Evolutionary conservation across 2,113 vertebrate species (phyloP).

Genomic region (Halcyon malimbica): DNA sequence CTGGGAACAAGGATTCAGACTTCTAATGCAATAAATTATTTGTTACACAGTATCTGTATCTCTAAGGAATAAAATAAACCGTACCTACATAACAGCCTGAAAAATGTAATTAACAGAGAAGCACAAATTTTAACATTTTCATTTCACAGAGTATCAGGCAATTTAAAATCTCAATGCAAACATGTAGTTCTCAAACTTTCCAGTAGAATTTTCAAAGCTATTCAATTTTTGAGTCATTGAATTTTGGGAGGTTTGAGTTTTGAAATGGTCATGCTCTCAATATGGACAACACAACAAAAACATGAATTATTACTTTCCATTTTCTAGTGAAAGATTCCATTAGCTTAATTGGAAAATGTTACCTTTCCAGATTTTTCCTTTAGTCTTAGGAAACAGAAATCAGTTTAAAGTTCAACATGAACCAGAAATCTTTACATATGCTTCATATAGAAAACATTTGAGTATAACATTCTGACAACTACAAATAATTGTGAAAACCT

Average conservation of each 20-base stretch:
- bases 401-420: neutral
- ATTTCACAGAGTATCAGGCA: neutral
- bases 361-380: neutral
- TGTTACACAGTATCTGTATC: neutral
- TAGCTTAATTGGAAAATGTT: neutral
- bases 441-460: neutral
- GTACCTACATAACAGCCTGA: neutral
- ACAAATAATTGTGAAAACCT: neutral
- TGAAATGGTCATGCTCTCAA: neutral
- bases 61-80: neutral
- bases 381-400: neutral
- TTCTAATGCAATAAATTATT: neutral
- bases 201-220: neutral
- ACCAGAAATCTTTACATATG: neutral
- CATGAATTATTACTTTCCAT: too few relatives aligned
- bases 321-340: neutral
- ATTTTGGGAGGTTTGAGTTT: neutral
- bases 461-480: neutral
- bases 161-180: neutral
- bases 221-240: neutral
- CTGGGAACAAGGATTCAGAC: slow-evolving; percentile 10
- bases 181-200: neutral
- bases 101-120: neutral
- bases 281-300: neutral
- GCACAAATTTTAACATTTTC: neutral